A percentile compares a stretch with the other conserved stretches of the same genome.
phyloP scores from a whole-genome alignment of 2,797 vertebrate species.

The Peromyscus eremicus region DNA sequence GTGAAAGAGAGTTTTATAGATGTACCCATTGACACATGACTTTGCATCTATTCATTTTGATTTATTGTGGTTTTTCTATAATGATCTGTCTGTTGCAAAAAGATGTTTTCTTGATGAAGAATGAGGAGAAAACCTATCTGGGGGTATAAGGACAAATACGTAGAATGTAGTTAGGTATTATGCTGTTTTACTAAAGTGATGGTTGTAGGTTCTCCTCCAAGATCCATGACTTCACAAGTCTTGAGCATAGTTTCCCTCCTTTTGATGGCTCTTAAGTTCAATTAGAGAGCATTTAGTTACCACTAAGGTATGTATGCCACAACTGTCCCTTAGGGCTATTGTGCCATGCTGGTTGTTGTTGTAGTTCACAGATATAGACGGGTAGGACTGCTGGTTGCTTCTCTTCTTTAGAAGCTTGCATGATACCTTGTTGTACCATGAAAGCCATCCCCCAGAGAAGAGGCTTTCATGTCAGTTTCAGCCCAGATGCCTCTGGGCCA shows the following conservation, averaged over 20 bases:
- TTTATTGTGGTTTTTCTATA: not conserved
- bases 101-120: not conserved
- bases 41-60: not conserved
- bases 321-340: no score
- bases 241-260: not conserved
- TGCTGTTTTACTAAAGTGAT: not conserved
- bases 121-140: not conserved
- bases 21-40: not conserved
- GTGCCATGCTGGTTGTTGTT: not conserved
- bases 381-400: not conserved
- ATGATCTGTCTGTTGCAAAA: not conserved
- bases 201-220: no score
- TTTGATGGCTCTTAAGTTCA: not conserved
- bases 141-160: not conserved
- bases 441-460: not conserved
- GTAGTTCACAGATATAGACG: not conserved
- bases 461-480: not conserved
- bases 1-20: not conserved
- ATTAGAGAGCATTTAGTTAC: not conserved
- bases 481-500: no score
- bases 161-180: not conserved
- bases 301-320: not conserved
- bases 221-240: no score
- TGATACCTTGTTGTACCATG: not conserved
- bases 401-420: not conserved